Conservation (phyloP, 2,888 invertebrate species). For the Ctena decussata region DNA sequence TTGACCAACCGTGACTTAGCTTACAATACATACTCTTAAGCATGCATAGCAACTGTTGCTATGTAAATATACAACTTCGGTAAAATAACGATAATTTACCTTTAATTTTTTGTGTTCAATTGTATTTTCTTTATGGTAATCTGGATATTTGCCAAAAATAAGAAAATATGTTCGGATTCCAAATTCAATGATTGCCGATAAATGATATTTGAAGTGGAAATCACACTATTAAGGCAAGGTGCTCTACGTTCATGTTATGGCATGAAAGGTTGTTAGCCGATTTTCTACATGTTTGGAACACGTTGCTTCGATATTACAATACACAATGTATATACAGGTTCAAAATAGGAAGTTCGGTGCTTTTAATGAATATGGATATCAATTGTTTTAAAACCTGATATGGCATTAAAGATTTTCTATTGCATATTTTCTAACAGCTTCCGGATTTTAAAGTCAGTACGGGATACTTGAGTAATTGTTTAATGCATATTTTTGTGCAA, state of each 20-base stretch:
- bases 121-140: neutral
- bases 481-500: too few species aligned
- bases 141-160: conserved; percentile 14
- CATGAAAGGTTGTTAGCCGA: conserved; percentile 29
- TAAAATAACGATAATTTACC: neutral
- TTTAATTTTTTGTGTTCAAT: neutral
- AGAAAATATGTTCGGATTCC: neutral
- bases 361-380: too few species aligned
- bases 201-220: conserved; percentile 13
- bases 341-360: neutral
- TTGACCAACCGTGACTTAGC: neutral
- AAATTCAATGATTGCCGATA: neutral
- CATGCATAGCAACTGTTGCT: conserved; percentile 64
- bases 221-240: conserved; percentile 26
- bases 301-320: conserved; percentile 56
- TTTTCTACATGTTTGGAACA: conserved; percentile 58
- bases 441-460: too few species aligned
- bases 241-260: conserved; percentile 42
- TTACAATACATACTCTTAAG: neutral
- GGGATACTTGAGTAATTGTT: too few species aligned
- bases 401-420: too few species aligned
- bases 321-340: conserved; percentile 38
- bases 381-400: too few species aligned
- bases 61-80: conserved; percentile 56
- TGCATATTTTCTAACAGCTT: too few species aligned